Base-by-base conservation (phyloP, 2,113 vertebrate genomes). In the Gracilinanus agilis region DNA sequence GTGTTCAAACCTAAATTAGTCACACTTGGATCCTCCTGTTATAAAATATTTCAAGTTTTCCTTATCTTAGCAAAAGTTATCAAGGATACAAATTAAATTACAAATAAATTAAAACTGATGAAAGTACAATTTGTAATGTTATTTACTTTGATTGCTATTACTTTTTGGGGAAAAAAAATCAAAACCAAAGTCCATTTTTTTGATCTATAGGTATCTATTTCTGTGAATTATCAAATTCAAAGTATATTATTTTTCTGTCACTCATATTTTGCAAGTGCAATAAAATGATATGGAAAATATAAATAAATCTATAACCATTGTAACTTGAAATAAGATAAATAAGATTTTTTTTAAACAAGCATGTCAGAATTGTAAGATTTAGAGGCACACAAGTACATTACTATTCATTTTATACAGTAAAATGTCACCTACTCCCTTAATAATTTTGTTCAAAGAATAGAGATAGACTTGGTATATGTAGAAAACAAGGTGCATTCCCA, bases 31-130 rank as follows among this genome's bases (percentile, higher is more conserved):
- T 23, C 19, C 21, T 83, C 1, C 2, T 83, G 9, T 83, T 23
- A 83, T 83, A 40, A 16, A 83, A 40, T 40, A 83, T 83, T 40
- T 83, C 67, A 40, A 40, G 16, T 40, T 83, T 83, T 83, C 19
- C 9, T 83, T 83, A 83, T 40, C n/a, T 83, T 40, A 91, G 90
- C 3, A 88, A 24, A 91, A 61, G 54, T 92, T 97, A 95, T 54
- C 3, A 92, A 24, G 90, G 89, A 58, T 53, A 92, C 29, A 23
- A 53, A 92, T 92, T 10, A 4, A 21, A 61, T 92, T 90, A 67
- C 53, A 90, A 90, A 75, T 44, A 55, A 95, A 21, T 4, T 29
- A 95, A 44, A 93, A 92, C 8, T 83, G 44, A 83, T 40, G 34
- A 83, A 83, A 83, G 34, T 83, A 23, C 19, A 21, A 75, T 75